Conservation (phyloP, 2,888 invertebrate species). For the Parnassius apollo region DNA sequence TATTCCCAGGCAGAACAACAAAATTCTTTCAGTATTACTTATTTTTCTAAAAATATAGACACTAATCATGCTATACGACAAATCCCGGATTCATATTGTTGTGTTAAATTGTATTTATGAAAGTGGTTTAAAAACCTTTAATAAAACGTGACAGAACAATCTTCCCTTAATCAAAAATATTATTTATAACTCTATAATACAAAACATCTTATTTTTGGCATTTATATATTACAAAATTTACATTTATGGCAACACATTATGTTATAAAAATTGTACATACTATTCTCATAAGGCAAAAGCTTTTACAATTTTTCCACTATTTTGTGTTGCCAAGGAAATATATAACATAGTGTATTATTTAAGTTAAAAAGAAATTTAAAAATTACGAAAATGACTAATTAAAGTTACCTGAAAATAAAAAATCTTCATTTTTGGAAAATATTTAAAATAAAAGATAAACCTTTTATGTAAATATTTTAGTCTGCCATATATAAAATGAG, state of each 20-base stretch:
- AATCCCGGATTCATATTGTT: slow-evolving; percentile 6
- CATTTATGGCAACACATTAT: slow-evolving; percentile 32
- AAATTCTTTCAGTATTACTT: slow-evolving; percentile 25
- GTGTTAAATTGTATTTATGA: slow-evolving; percentile 15
- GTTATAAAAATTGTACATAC: slow-evolving; percentile 23
- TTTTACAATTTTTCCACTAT: slow-evolving; percentile 21
- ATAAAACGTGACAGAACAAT: slow-evolving; percentile 18
- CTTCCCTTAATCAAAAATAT: slow-evolving; percentile 27
- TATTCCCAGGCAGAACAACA: slow-evolving; percentile 23
- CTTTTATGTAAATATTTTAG: background rate
- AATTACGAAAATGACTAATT: slow-evolving; percentile 21
- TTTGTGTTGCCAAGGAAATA: slow-evolving; percentile 21
- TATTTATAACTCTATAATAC: slow-evolving; percentile 35
- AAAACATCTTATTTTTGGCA: slow-evolving; percentile 52
- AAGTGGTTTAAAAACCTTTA: slow-evolving; percentile 10
- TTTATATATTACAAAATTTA: slow-evolving; percentile 55
- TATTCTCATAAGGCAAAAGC: background rate
- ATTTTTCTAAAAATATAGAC: slow-evolving; percentile 25
- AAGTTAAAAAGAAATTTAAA: slow-evolving; percentile 16
- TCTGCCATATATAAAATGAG: slow-evolving; percentile 3
- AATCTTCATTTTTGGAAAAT: slow-evolving; percentile 3
- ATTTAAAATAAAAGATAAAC: slow-evolving; percentile 6
- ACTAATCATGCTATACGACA: slow-evolving; percentile 21
- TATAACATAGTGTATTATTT: slow-evolving; percentile 27
- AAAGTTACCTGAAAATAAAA: slow-evolving; percentile 14